A percentile compares a stretch with the other conserved stretches of the same genome.
Evolutionary conservation across 2,797 vertebrate species (phyloP).

Genomic region (Mormyrus hasselquistii): DNA sequence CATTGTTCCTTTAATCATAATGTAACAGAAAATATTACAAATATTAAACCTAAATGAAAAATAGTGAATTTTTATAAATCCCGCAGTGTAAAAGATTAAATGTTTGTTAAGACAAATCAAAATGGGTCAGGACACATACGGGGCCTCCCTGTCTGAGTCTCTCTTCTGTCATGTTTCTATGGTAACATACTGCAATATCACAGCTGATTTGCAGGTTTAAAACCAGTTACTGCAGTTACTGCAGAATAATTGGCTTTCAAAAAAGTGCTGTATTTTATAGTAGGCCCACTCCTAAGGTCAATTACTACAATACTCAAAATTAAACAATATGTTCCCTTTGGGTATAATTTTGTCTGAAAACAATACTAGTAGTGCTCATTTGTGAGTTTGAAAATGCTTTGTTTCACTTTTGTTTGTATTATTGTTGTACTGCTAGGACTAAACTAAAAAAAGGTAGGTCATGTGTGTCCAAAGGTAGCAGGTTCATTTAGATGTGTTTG

Average conservation of each 20-base stretch:
- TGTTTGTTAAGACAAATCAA: slow-evolving; percentile 52
- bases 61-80: background rate
- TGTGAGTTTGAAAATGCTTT: background rate
- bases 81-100: background rate
- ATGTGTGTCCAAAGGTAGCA: background rate
- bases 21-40: background rate
- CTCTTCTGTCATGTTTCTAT: slow-evolving; percentile 63
- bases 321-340: background rate
- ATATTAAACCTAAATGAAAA: background rate
- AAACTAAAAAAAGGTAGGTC: background rate
- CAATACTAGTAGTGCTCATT: background rate
- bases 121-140: slow-evolving; percentile 67
- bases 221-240: slow-evolving; percentile 39
- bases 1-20: background rate
- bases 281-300: background rate
- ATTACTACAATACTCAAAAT: background rate
- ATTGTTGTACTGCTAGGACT: background rate
- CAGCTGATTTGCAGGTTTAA: slow-evolving; percentile 52
- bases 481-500: background rate
- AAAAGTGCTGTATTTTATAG: background rate
- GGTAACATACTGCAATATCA: slow-evolving; percentile 58
- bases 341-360: background rate
- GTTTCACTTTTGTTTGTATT: background rate
- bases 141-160: slow-evolving; percentile 58
- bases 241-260: background rate